phyloP scores from a whole-genome alignment of 1,140 invertebrate genomes.

The Listronotus bonariensis region DNA sequence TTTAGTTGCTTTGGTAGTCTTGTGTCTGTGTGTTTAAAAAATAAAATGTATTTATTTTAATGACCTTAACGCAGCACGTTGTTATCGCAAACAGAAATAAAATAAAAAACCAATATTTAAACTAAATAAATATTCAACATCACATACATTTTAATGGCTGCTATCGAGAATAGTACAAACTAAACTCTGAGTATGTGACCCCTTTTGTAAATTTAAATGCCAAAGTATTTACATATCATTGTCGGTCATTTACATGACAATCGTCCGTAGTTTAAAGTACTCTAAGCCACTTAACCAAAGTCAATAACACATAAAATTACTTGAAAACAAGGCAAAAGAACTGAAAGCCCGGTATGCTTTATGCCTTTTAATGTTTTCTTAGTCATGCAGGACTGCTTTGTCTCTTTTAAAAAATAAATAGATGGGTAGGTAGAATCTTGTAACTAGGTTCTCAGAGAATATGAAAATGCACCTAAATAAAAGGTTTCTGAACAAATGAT shows the following conservation, averaged over 20 bases:
- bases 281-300: slow-evolving; percentile 8
- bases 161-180: not conserved
- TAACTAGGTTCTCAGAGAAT: too few species aligned
- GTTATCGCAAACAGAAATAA: too few species aligned
- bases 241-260: slow-evolving; percentile 14
- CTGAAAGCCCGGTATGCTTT: not conserved
- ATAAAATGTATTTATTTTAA: too few species aligned
- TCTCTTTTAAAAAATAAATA: not conserved
- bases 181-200: slow-evolving; percentile 5
- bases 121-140: too few species aligned
- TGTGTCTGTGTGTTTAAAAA: too few species aligned
- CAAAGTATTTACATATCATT: slow-evolving; percentile 14
- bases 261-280: slow-evolving; percentile 4
- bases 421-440: not conserved
- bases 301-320: slow-evolving; percentile 8
- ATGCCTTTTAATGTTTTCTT: too few species aligned
- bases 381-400: too few species aligned
- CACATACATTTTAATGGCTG: slow-evolving; percentile 10
- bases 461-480: too few species aligned
- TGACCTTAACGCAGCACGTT: too few species aligned
- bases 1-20: too few species aligned
- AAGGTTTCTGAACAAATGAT: too few species aligned
- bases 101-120: too few species aligned
- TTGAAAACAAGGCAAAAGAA: slow-evolving; percentile 10
- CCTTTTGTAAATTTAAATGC: slow-evolving; percentile 17